Conservation (phyloP, 2,797 vertebrate genomes). For the Rhodeus uyekii region DNA sequence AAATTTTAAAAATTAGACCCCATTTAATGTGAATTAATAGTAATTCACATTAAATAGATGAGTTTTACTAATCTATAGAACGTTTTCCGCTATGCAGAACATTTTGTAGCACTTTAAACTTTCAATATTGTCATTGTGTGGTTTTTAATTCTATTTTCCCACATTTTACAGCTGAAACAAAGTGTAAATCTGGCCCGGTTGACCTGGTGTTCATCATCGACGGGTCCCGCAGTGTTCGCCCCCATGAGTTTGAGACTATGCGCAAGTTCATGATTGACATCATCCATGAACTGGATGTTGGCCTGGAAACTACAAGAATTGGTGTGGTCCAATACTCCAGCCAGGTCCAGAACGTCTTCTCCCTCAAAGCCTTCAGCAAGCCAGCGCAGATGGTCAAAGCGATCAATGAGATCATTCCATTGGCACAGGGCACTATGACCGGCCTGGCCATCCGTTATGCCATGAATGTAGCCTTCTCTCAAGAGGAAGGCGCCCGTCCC, state of each 20-base stretch:
- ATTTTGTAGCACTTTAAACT: not conserved
- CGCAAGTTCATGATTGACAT: slow-evolving; percentile 94
- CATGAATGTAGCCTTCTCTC: slow-evolving; percentile 89
- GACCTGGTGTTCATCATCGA: slow-evolving; percentile 97
- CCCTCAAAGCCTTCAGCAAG: slow-evolving; percentile 83
- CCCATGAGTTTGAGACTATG: slow-evolving; percentile 96
- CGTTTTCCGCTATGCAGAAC: not conserved
- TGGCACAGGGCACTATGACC: slow-evolving; percentile 98
- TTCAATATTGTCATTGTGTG: not conserved
- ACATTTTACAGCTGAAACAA: slow-evolving; percentile 67
- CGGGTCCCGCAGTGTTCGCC: slow-evolving; percentile 94
- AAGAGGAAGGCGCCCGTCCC: slow-evolving; percentile 84
- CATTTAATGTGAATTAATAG: no score
- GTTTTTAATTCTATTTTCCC: not conserved
- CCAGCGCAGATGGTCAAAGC: slow-evolving; percentile 84
- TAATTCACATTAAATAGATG: no score
- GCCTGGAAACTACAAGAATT: slow-evolving; percentile 83
- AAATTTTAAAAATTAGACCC: no score
- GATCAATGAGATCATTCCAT: slow-evolving; percentile 88
- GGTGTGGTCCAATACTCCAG: slow-evolving; percentile 97
- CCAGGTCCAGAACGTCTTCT: slow-evolving; percentile 94
- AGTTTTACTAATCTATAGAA: not conserved
- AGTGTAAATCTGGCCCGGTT: slow-evolving; percentile 88
- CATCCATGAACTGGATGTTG: slow-evolving; percentile 85
- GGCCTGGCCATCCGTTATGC: slow-evolving; percentile 93